Evolutionary conservation across 1,140 invertebrate species (phyloP), one percentile per base, ranked within the genome.

Genomic region (Formica selysi): DNA sequence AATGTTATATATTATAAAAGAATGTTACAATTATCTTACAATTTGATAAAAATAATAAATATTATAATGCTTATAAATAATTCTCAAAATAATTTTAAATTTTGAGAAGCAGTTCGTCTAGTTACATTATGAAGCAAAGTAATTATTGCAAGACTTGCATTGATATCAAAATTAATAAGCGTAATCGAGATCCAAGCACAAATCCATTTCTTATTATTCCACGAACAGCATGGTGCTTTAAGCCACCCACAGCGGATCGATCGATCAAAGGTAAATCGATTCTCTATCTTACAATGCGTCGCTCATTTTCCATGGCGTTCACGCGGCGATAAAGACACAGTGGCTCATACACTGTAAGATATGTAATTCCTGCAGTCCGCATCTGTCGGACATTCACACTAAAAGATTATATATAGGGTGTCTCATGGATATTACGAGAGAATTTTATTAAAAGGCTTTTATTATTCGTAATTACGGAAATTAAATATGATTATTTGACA

Each of bases 271-370:
- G 70, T 36, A 76, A 83, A 51, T 88, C 80, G 86, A 89, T 88
- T 83, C 48, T 70, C 59, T 57, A 68, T 68, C 48, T 70, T 61
- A 88, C 76, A 89, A 89, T 86, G 64, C 85, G 67, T 54, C 70
- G 73, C 54, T 87, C 73, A 73, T 85, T 87, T 87, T 85, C 86
- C 83, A 57, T 44, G 36, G 38, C 22, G 57, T 85, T 87, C 86
- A 85, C 54, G 81, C 86, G 83, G 86, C 86, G 83, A 87, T 87
- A 87, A 87, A 85, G 65, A 76, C 86, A 79, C 84, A 67, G 84
- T 79, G 84, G 51, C 64, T 79, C 76, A 59, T 80, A 70, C 32
- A 70, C 22, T 22, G 38, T 78, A 61, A 59, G 38, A 78, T 61
- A 65, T 36, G 74, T 85, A 85, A 85, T 80, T 85, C 51, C 19